Evolutionary conservation across 2,888 invertebrate species (phyloP).

Genomic region (Ferdinandea cuprea): DNA sequence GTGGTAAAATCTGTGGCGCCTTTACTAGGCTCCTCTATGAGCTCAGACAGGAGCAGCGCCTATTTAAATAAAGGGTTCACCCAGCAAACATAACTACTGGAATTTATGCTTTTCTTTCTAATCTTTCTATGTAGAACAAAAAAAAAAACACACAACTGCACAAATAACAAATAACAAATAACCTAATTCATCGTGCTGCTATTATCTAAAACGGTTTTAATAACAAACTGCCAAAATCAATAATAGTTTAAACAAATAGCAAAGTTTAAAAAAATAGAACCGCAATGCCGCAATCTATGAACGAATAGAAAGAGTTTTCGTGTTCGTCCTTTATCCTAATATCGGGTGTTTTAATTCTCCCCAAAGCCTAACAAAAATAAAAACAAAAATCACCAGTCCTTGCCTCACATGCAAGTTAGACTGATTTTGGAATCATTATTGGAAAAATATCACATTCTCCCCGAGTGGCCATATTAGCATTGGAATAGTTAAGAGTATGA

Average conservation of each 20-base stretch:
- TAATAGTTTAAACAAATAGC: constrained; percentile 1
- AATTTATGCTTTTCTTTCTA: no score
- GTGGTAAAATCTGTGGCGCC: no score
- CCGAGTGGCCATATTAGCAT: constrained; percentile 59
- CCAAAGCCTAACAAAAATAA: constrained; percentile 1
- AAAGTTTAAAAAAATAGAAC: not conserved
- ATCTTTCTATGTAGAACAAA: no score
- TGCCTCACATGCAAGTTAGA: constrained; percentile 27
- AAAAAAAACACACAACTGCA: no score
- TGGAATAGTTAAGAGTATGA: constrained; percentile 68
- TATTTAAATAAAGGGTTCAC: no score
- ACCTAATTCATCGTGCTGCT: no score
- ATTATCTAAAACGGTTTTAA: no score
- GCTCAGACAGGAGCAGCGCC: no score
- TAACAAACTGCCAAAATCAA: not conserved
- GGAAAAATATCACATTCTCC: constrained; percentile 63
- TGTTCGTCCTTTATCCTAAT: constrained; percentile 28
- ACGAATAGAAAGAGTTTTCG: not conserved
- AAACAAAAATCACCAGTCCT: constrained; percentile 38
- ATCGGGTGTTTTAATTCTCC: constrained; percentile 44
- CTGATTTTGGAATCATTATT: constrained; percentile 59
- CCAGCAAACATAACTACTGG: no score
- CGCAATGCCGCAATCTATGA: not conserved
- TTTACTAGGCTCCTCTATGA: no score
- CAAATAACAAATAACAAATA: no score